Base-by-base conservation (phyloP, 2,797 vertebrate species). In the Epinephelus malabaricus region DNA sequence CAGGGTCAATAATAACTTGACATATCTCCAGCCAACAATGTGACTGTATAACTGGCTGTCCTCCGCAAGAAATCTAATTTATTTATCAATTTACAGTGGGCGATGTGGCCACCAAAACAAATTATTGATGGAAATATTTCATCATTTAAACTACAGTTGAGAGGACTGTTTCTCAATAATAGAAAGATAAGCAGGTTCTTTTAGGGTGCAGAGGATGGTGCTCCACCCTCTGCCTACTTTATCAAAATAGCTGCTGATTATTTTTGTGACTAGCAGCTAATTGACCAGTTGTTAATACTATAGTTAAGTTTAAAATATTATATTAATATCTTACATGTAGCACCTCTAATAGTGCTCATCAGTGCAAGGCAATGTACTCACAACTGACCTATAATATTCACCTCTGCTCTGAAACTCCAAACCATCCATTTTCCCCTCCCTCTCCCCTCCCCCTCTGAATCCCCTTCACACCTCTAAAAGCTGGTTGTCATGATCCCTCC, bases 391-490 rank as follows among this genome's bases (percentile, higher is more conserved):
- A 19, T 69, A 71, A 79, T 18, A 54, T 43, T 11, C 46, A 70
- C n/a, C 0, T 65, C 45, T 21, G 46, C 62, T 76, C 78, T 83
- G 73, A 79, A 27, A 70, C 56, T 64, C 68, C 38, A 3, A 65
- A 55, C 49, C 68, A 75, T 43, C 78, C 69, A 81, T 80, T 73
- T 81, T 77, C 75, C 0, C 69, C 72, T 77, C 72, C 17, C 73
- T 56, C 2, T 47, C 56, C 64, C 75, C 82, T 30, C 76, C 66
- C 76, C 66, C 23, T 68, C 72, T 66, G 67, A 86, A 82, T 78
- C 85, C 72, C 70, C 65, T 77, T 88, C 83, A 87, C 83, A 18
- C 0, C 85, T 88, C 76, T 56, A 73, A 75, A 60, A 55, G 71
- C 55, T 59, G 79, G 56, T 46, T 18, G 9, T 45, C 72, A 72